phyloP scores from a whole-genome alignment of 2,888 invertebrate species.

The Drosophila multiciliata region DNA sequence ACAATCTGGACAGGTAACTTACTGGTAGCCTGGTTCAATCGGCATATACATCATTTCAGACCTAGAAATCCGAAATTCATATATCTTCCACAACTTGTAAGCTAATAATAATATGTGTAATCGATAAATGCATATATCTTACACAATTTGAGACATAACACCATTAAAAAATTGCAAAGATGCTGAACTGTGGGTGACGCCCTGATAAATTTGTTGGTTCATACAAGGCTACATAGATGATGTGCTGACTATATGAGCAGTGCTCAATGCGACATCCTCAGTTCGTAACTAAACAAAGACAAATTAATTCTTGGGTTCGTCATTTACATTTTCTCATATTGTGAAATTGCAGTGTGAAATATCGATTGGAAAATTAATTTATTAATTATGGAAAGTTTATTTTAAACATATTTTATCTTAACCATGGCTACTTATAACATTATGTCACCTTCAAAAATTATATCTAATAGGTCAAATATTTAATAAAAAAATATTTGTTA shows the following conservation, averaged over 20 bases:
- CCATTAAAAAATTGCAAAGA: too few relatives aligned
- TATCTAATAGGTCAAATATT: neutral
- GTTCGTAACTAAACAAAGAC: neutral
- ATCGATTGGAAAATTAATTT: neutral
- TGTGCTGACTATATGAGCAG: neutral
- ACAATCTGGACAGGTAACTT: neutral
- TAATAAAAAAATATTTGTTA: neutral
- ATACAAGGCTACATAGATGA: neutral
- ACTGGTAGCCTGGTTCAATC: neutral
- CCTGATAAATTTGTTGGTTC: neutral
- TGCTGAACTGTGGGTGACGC: neutral
- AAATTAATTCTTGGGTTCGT: neutral
- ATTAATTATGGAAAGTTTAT: neutral
- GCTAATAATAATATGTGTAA: neutral
- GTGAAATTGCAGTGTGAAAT: neutral
- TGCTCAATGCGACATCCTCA: neutral
- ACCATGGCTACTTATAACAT: neutral
- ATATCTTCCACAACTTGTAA: neutral
- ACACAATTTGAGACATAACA: too few relatives aligned
- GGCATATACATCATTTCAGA: neutral
- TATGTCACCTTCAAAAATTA: neutral
- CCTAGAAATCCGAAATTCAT: neutral
- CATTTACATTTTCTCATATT: neutral
- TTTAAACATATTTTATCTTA: neutral
- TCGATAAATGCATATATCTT: too few relatives aligned